Base-by-base conservation (phyloP, 1,140 invertebrate species). In the Copidosoma floridanum region DNA sequence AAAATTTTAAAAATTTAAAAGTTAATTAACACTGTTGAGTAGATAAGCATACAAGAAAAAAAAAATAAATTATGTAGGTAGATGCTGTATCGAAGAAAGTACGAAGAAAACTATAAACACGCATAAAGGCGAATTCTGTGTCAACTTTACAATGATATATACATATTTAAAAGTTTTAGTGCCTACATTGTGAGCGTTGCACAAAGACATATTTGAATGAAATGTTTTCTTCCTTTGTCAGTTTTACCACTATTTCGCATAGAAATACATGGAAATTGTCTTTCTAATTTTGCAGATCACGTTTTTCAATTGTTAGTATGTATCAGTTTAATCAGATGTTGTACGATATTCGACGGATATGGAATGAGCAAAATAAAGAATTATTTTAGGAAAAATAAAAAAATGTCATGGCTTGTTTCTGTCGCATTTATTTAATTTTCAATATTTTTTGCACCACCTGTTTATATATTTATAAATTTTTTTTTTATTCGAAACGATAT, bases 91-190 rank as follows among this genome's bases (percentile, higher is more conserved):
- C n/a, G n/a, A n/a, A n/a, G n/a, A n/a, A n/a, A n/a, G n/a, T n/a
- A n/a, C n/a, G n/a, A n/a, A n/a, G n/a, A n/a, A n/a, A n/a, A n/a
- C n/a, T n/a, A n/a, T n/a, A n/a, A n/a, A n/a, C n/a, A n/a, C n/a
- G n/a, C n/a, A n/a, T n/a, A 40, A 10, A 60, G 18, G 7, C 51
- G 35, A 40, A 29, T 40, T 26, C 14, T 35, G 21, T 44, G 58
- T 61, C 58, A 48, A 48, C 58, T 55, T 54, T 32, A 61, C 35
- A 61, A 50, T 55, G 52, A 61, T 61, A n/a, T n/a, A n/a, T n/a
- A n/a, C n/a, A n/a, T n/a, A 52, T 44, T 61, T 61, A 61, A 55
- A 61, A 38, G 46, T 61, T 61, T 41, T 61, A 55, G 58, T 61
- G 58, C 58, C 58, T 61, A 61, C 35, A 53, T 54, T 10, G 35